Base-by-base conservation (phyloP, 2,888 invertebrate genomes). In the Himalopsyche kuldschensis region DNA sequence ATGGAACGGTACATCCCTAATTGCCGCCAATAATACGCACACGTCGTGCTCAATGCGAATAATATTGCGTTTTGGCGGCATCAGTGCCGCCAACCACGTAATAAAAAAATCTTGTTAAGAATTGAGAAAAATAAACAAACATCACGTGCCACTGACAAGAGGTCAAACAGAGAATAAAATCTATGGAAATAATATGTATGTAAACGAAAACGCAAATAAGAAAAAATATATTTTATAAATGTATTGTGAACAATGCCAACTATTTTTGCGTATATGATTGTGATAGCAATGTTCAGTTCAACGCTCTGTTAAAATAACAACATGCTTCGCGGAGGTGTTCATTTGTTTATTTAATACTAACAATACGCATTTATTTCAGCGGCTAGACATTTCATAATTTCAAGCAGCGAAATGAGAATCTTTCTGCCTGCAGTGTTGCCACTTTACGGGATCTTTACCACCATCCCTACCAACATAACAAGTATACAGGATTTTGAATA, bases 21-120 rank as follows among this genome's bases (percentile, higher is more conserved):
- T 55, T 55, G 55, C 20, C 55, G 3, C 6, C 8, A 55, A 55
- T 55, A 55, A 55, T 55, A 20, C 6, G 20, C 55, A 55, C 41
- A 41, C 41, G 6, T 41, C 41, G 24, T 55, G 24, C 24, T 55
- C 55, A 55, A 55, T 55, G 20, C 24, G n/a, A 55, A 55, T 24
- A 55, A 55, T 55, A 75, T 75, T 75, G 75, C 30, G 75, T 75
- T 75, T 75, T 75, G 75, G 75, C 75, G 75, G 75, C 24, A 75
- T 31, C 20, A 31, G 17, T 27, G 20, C 75, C n/a, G 75, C 75
- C 75, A 75, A 75, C 75, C 31, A n/a, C 30, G 27, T 75, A 75
- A 75, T 31, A 27, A 75, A 75, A 75, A 30, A n/a, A n/a, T 32
- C 30, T 30, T 27, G n/a, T 4, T 20, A 15, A 15, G 31, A 31